phyloP scores from a whole-genome alignment of 2,797 vertebrate species.

The Kryptolebias ocellatus region DNA sequence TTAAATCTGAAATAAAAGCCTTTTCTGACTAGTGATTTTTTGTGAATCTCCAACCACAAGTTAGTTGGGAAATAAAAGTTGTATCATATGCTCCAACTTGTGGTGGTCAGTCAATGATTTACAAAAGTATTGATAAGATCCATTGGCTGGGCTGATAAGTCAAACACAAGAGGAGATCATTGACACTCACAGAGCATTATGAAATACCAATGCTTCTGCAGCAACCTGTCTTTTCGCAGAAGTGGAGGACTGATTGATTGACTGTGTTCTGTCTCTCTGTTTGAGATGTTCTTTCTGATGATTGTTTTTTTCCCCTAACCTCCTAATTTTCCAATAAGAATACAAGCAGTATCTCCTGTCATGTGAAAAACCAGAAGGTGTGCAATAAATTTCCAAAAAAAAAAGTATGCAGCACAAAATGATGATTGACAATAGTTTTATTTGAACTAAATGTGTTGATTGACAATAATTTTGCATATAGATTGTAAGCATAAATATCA shows the following conservation, averaged over 20 bases:
- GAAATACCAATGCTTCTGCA: conserved; percentile 65
- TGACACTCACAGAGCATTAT: conserved; percentile 77
- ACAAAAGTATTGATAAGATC: conserved; percentile 76
- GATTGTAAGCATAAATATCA: too few relatives aligned
- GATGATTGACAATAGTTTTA: background rate
- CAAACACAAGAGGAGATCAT: conserved; percentile 78
- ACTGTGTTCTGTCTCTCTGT: conserved; percentile 34
- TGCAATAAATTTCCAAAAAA: background rate
- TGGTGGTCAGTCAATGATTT: conserved; percentile 74
- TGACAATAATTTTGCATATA: too few relatives aligned
- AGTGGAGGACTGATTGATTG: conserved; percentile 48
- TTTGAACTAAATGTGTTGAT: background rate
- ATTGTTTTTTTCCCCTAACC: conserved; percentile 11
- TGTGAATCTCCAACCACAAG: conserved; percentile 13
- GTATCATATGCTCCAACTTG: conserved; percentile 50
- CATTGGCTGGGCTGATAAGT: conserved; percentile 77
- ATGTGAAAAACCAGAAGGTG: conserved; percentile 1
- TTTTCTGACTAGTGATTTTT: conserved; percentile 30
- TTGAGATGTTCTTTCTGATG: conserved; percentile 32
- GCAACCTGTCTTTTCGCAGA: conserved; percentile 68
- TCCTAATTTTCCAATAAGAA: conserved; percentile 17
- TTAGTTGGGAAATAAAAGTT: conserved; percentile 1
- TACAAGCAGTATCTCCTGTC: conserved; percentile 4
- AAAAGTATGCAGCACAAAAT: background rate
- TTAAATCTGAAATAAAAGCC: conserved; percentile 34